A percentile compares a stretch with the other conserved stretches of the same genome.
Conservation (phyloP, 2,113 vertebrate species). For the Scolopax mira region DNA sequence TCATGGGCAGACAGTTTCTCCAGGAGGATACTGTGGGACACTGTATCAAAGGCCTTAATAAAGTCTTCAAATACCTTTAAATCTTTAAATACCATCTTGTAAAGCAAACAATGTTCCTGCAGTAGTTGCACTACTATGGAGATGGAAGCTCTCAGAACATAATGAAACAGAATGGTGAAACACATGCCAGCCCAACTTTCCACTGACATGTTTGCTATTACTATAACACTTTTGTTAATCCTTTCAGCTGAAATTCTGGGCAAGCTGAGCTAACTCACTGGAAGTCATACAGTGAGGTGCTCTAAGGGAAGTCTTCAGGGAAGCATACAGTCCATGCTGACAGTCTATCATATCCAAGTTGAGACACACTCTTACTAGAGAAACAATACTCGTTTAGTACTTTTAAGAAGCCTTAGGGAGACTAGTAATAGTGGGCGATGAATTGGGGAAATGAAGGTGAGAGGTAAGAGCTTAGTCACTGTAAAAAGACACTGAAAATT, state of each 20-base stretch:
- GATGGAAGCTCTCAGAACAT: not conserved
- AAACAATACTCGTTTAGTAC: not conserved
- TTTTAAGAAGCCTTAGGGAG: not conserved
- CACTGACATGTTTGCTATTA: not conserved
- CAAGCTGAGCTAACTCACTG: not conserved
- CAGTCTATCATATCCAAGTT: not conserved
- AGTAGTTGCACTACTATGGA: not conserved
- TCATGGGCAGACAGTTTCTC: no score
- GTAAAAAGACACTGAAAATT: not conserved
- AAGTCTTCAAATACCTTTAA: no score
- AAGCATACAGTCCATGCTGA: not conserved
- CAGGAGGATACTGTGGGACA: no score
- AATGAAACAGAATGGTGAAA: not conserved
- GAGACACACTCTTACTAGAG: not conserved
- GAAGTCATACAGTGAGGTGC: not conserved
- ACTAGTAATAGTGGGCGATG: not conserved
- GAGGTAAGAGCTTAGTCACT: not conserved
- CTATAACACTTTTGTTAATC: not conserved
- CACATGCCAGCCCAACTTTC: not conserved
- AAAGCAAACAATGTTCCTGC: not conserved
- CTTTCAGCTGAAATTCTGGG: not conserved
- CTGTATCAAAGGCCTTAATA: no score
- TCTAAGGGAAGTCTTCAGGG: not conserved
- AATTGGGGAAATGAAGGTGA: not conserved
- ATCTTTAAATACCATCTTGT: not conserved